Evolutionary conservation across 2,797 vertebrate species (phyloP).

Genomic region (Psittacula derbiana): DNA sequence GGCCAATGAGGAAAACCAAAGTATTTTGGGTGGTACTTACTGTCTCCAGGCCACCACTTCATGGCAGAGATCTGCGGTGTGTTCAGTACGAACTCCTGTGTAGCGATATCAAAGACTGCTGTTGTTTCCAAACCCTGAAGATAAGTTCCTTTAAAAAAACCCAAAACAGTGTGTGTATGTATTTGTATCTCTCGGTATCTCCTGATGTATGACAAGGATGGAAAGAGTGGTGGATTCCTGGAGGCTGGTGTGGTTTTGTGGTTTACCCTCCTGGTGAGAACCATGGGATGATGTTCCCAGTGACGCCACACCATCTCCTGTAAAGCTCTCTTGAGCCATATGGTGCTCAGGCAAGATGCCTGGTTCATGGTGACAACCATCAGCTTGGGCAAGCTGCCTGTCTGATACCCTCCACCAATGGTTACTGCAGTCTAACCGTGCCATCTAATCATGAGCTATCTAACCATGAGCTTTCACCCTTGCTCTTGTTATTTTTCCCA

Average conservation of each 20-base stretch:
- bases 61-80: conserved; percentile 77
- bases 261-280: background rate
- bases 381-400: background rate
- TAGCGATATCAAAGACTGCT: conserved; percentile 73
- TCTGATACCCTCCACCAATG: background rate
- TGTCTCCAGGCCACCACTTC: conserved; percentile 84
- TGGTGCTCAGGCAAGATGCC: background rate
- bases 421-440: background rate
- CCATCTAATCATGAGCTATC: background rate
- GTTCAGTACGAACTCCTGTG: conserved; percentile 80
- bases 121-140: conserved; percentile 80
- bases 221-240: background rate
- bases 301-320: background rate
- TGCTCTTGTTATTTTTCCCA: background rate
- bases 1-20: background rate
- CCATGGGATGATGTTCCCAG: background rate
- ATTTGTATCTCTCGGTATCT: background rate
- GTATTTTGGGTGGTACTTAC: conserved; percentile 70
- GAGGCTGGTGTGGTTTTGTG: background rate
- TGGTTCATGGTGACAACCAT: background rate
- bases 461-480: background rate
- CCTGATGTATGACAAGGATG: background rate
- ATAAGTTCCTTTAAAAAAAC: conserved; percentile 72
- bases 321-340: background rate
- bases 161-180: background rate